These are phyloP conservation scores for Furcifer pardalis DNA, from an alignment of 2,797 vertebrate species.

Conservation along the genomic window DNA sequence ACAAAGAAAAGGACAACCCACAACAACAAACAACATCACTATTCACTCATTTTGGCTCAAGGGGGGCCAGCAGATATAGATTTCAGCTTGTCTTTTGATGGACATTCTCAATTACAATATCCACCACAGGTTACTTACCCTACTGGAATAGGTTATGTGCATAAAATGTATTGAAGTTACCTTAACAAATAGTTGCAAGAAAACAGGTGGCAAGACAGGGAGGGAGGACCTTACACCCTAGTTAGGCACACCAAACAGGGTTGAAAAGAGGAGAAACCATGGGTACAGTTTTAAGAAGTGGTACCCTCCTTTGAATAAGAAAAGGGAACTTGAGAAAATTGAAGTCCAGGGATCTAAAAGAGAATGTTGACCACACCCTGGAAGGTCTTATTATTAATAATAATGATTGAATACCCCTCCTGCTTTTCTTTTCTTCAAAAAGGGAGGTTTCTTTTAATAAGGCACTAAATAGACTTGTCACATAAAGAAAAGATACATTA, in stretches of 20 bases:
- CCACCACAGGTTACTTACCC: conserved; percentile 55
- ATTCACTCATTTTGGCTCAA: conserved; percentile 60
- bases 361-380: conserved; percentile 61
- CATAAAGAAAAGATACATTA: conserved; percentile 67
- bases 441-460: conserved; percentile 70
- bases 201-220: conserved; percentile 20
- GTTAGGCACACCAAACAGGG: conserved; percentile 49
- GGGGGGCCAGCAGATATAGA: conserved; percentile 63
- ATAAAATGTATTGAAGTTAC: conserved; percentile 59
- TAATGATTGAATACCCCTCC: conserved; percentile 39
- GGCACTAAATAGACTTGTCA: conserved; percentile 77
- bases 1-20: not conserved
- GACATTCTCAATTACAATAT: conserved; percentile 53
- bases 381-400: conserved; percentile 50
- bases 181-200: conserved; percentile 35
- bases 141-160: conserved; percentile 64
- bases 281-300: not conserved
- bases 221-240: conserved; percentile 41
- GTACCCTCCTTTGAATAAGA: conserved; percentile 20
- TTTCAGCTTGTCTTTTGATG: conserved; percentile 54
- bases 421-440: conserved; percentile 16
- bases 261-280: not conserved
- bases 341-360: conserved; percentile 53
- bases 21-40: conserved; percentile 28
- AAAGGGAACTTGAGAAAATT: conserved; percentile 46